phyloP scores from a whole-genome alignment of 2,888 invertebrate species.

The Trichogramma dendrolimi region DNA sequence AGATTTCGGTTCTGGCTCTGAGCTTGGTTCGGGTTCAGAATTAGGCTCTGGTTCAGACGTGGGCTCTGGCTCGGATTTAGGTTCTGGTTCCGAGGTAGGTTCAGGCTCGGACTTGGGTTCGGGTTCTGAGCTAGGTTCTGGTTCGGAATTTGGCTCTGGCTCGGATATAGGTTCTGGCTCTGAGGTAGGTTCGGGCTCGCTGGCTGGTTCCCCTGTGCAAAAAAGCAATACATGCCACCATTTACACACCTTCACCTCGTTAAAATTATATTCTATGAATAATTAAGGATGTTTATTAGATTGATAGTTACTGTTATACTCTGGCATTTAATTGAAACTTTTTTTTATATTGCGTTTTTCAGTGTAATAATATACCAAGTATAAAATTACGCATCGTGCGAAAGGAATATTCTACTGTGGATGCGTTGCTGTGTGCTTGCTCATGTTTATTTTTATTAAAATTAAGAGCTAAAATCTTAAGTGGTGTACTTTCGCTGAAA shows the following conservation, averaged over 20 bases:
- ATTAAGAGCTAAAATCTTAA: constrained; percentile 20
- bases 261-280: constrained; percentile 17
- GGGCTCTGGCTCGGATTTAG: constrained; percentile 47
- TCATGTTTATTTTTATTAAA: constrained; percentile 11
- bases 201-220: constrained; percentile 50
- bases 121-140: constrained; percentile 50
- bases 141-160: constrained; percentile 51
- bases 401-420: constrained; percentile 23
- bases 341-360: constrained; percentile 11
- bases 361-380: constrained; percentile 17
- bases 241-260: constrained; percentile 42
- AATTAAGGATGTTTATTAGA: constrained; percentile 15
- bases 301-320: constrained; percentile 21
- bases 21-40: constrained; percentile 44
- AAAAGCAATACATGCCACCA: constrained; percentile 50
- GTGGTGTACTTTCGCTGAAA: constrained; percentile 21
- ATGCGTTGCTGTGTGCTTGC: constrained; percentile 22
- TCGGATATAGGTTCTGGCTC: constrained; percentile 49
- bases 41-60: constrained; percentile 38
- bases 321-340: constrained; percentile 4
- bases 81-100: constrained; percentile 48
- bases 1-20: constrained; percentile 51
- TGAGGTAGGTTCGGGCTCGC: constrained; percentile 42
- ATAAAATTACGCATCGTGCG: constrained; percentile 22
- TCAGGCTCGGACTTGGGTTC: constrained; percentile 43